Percentiles rank a stretch among this genome's conserved stretches.
These are phyloP conservation scores for Ferdinandea cuprea DNA, from an alignment of 2,888 invertebrate genomes.

Conservation along the genomic window DNA sequence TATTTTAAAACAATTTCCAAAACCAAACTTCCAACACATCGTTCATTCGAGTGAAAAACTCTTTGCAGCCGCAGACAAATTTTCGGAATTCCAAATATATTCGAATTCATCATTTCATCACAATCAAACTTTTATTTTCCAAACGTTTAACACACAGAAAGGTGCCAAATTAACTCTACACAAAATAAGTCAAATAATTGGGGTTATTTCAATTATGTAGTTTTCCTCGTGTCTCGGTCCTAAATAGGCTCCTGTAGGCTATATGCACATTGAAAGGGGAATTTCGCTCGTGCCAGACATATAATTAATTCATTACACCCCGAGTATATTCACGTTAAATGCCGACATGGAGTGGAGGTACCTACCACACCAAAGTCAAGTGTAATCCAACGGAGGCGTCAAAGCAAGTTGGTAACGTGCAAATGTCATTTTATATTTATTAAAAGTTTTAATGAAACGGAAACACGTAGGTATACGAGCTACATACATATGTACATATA, in stretches of 20 bases:
- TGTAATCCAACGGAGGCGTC: slow-evolving; percentile 45
- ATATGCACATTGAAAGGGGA: slow-evolving; percentile 18
- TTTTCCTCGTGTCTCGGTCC: slow-evolving; percentile 18
- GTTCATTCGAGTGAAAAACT: too few relatives aligned
- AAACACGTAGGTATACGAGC: slow-evolving; percentile 50
- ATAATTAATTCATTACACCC: slow-evolving; percentile 61
- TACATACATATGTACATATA: slow-evolving; percentile 1
- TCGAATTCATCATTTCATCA: background rate
- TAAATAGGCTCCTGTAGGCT: slow-evolving; percentile 52
- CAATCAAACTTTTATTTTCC: slow-evolving; percentile 31
- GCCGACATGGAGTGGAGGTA: background rate
- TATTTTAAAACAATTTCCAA: too few relatives aligned
- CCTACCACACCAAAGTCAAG: slow-evolving; percentile 54
- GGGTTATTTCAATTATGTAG: slow-evolving; percentile 61
- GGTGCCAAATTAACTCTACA: slow-evolving; percentile 46
- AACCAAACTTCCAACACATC: too few relatives aligned
- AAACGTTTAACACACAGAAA: slow-evolving; percentile 34
- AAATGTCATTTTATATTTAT: slow-evolving; percentile 63
- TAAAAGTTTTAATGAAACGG: slow-evolving; percentile 65
- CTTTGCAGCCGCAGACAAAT: too few relatives aligned
- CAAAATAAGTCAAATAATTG: slow-evolving; percentile 51
- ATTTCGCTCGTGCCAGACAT: slow-evolving; percentile 51
- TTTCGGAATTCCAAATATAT: background rate
- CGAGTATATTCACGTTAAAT: slow-evolving; percentile 40
- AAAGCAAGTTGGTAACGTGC: slow-evolving; percentile 46